Evolutionary conservation across 64 coral and sea anemone genomes (phyloP).

Genomic region (Stichodactyla helianthus): DNA sequence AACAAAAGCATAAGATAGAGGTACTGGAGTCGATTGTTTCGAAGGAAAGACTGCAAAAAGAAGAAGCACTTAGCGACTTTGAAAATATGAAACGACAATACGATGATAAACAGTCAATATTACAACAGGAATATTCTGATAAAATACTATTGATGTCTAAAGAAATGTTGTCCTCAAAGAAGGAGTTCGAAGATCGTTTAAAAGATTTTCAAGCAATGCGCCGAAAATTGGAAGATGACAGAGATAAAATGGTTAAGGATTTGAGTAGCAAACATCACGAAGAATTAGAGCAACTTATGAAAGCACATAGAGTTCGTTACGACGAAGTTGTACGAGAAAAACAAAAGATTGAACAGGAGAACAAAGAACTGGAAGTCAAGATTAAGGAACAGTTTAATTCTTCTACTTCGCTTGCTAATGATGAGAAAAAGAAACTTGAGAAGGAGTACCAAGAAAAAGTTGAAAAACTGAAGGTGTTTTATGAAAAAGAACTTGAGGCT

Average conservation of each 20-base stretch:
- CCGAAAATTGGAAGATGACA: slow-evolving; percentile 70
- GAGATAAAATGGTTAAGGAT: slow-evolving; percentile 71
- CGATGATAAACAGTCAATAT: slow-evolving; percentile 47
- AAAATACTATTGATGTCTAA: slow-evolving; percentile 80
- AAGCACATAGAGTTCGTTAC: slow-evolving; percentile 92
- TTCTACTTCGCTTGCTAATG: slow-evolving; percentile 45
- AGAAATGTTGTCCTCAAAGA: slow-evolving; percentile 77
- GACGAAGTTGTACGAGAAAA: slow-evolving; percentile 94
- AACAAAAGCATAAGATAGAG: slow-evolving; percentile 72
- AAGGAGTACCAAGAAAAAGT: slow-evolving; percentile 80
- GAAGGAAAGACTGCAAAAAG: slow-evolving; percentile 65
- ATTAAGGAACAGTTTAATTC: slow-evolving; percentile 21
- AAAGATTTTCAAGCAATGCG: slow-evolving; percentile 78
- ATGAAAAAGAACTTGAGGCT: slow-evolving; percentile 83
- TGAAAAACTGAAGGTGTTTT: slow-evolving; percentile 81
- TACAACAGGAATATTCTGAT: slow-evolving; percentile 74
- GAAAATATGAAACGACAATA: slow-evolving; percentile 58
- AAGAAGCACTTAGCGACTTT: slow-evolving; percentile 81
- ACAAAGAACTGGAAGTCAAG: slow-evolving; percentile 54
- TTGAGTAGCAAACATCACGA: slow-evolving; percentile 79
- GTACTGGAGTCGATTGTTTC: slow-evolving; percentile 64
- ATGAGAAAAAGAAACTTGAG: slow-evolving; percentile 67
- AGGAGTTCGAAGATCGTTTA: slow-evolving; percentile 87
- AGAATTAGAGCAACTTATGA: slow-evolving; percentile 94
- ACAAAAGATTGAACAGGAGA: slow-evolving; percentile 84